Evolutionary conservation across 2,113 vertebrate species (phyloP).

Genomic region (Artemisiospiza belli): DNA sequence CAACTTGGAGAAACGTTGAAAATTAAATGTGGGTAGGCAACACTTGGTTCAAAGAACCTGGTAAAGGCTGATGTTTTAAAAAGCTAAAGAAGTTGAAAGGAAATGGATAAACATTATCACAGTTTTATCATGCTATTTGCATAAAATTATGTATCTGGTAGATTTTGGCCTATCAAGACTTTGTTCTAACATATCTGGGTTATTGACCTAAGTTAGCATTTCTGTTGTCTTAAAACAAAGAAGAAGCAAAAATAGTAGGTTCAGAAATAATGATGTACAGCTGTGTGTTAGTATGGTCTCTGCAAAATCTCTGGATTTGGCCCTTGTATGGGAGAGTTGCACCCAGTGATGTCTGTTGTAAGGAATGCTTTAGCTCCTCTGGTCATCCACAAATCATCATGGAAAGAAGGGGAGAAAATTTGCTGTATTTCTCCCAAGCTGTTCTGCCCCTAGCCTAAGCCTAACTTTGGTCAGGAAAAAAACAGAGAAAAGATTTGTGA

Average conservation of each 20-base stretch:
- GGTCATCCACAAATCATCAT: background rate
- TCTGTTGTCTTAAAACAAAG: background rate
- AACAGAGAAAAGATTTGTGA: background rate
- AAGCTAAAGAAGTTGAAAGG: background rate
- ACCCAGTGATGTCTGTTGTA: background rate
- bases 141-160: background rate
- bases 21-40: background rate
- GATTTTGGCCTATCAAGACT: background rate
- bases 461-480: background rate
- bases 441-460: background rate
- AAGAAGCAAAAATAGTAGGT: background rate
- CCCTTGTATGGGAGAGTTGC: background rate
- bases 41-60: background rate
- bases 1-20: rapidly evolving
- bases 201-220: background rate
- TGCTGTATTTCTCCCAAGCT: background rate
- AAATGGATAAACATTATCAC: background rate
- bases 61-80: background rate
- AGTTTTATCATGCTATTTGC: background rate
- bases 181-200: background rate
- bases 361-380: background rate
- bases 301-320: background rate
- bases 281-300: background rate
- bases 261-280: background rate
- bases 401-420: background rate